Evolutionary conservation across 2,888 invertebrate species (phyloP).

Genomic region (Papilio elwesi): DNA sequence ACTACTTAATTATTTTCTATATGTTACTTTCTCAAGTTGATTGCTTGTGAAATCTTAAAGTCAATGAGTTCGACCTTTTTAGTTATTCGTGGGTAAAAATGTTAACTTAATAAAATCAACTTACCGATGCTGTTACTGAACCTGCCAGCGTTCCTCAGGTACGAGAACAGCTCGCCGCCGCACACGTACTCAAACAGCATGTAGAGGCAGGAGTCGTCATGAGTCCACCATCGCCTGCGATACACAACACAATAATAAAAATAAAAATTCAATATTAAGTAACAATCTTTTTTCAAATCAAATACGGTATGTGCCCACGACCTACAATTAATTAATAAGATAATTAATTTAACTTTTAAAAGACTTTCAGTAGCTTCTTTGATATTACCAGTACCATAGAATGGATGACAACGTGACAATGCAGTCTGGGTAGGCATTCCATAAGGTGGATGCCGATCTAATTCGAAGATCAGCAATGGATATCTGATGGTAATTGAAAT

Average conservation of each 20-base stretch:
- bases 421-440: no score
- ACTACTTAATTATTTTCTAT: no score
- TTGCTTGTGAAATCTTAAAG: not conserved
- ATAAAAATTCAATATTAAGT: no score
- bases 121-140: conserved; percentile 92
- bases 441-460: no score
- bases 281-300: no score
- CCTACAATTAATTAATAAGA: not conserved
- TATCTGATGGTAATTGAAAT: no score
- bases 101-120: conserved; percentile 34
- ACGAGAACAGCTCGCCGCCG: conserved; percentile 98
- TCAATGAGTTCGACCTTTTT: not conserved
- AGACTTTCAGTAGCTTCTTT: no score
- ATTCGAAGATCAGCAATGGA: no score
- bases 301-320: no score
- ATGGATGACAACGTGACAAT: no score
- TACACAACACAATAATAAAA: conserved; percentile 38
- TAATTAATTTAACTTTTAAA: no score
- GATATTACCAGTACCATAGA: no score
- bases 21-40: not conserved
- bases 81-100: not conserved
- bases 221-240: conserved; percentile 94
- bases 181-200: conserved; percentile 99
- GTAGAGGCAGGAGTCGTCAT: conserved; percentile 95
- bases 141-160: conserved; percentile 95